Evolutionary conservation across 2,888 invertebrate species (phyloP).

Genomic region (Eucera pruinosa): DNA sequence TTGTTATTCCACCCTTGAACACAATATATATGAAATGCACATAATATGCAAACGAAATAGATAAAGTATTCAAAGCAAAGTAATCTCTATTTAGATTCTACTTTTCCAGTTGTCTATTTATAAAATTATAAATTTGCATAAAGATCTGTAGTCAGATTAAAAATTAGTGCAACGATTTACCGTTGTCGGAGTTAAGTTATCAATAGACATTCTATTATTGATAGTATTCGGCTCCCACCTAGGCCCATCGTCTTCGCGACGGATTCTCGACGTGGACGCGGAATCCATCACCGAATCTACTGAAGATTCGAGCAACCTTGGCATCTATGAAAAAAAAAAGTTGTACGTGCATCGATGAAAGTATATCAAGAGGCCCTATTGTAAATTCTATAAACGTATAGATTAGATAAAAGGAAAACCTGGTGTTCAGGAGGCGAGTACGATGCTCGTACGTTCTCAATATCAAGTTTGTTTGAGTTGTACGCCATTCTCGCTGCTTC

Average conservation of each 20-base stretch:
- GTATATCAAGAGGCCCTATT: too few relatives aligned
- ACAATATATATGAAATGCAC: too few relatives aligned
- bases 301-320: conserved; percentile 62
- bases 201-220: conserved; percentile 53
- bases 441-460: conserved; percentile 71
- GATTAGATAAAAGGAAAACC: conserved; percentile 62
- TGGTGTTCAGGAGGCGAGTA: conserved; percentile 78
- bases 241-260: conserved; percentile 62
- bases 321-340: too few relatives aligned
- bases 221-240: conserved; percentile 62
- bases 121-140: too few relatives aligned
- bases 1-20: too few relatives aligned
- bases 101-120: too few relatives aligned
- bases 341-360: too few relatives aligned
- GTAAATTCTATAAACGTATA: too few relatives aligned
- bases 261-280: conserved; percentile 38
- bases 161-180: conserved; percentile 50
- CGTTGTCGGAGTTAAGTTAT: conserved; percentile 48
- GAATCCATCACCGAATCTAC: conserved; percentile 58
- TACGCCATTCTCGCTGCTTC: conserved; percentile 75
- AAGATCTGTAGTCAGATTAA: too few relatives aligned
- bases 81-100: too few relatives aligned
- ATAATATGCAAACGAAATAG: too few relatives aligned
- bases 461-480: conserved; percentile 75
- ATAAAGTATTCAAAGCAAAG: too few relatives aligned